Evolutionary conservation across 1,140 invertebrate genomes (phyloP), one percentile per base, ranked within the genome.

Genomic region (Drosophila bipectinata): DNA sequence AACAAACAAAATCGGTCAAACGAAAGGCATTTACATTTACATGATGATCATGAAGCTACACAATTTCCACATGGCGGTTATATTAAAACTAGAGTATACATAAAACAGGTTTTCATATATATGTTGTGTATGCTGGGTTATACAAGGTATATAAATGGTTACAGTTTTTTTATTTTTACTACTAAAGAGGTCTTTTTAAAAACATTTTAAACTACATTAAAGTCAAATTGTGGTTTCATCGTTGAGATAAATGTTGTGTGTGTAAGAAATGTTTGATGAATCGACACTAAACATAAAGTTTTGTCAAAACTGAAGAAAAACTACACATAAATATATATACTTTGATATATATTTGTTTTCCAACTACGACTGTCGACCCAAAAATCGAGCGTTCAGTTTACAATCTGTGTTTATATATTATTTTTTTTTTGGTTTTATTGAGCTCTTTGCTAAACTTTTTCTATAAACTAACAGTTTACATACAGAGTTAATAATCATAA

Each of bases 401-500:
- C 78, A 80, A 78, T 67, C 72, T 28, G 30, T 39, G 24, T 24
- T 10, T 21, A 18, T 53, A 15, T 53, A 28, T 26, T 28, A 28
- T 6, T 28, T 28, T 28, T 28, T 28, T 28, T 28, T 28, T 28
- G 10, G 9, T 48, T 62, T 41, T 60, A 79, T 71, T 64, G 62
- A 34, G 54, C 51, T 69, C 41, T 57, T 61, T 67, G 76, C 71
- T 81, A 77, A 68, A 53, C 53, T 61, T 80, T 57, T 45, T 24
- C 77, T 77, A 73, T 54, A 34, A 52, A 62, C 79, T 82, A 82
- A 82, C 79, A 45, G 47, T 68, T 64, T 58, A 67, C 53, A 71
- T 77, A 78, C 68, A 79, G 41, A 44, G 67, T 71, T 75, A 80
- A 72, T 68, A 79, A 79, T 79, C 71, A 67, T 74, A 71, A 72